Evolutionary conservation across 2,888 invertebrate genomes (phyloP).

Genomic region (Branchipolynoe longqiensis): DNA sequence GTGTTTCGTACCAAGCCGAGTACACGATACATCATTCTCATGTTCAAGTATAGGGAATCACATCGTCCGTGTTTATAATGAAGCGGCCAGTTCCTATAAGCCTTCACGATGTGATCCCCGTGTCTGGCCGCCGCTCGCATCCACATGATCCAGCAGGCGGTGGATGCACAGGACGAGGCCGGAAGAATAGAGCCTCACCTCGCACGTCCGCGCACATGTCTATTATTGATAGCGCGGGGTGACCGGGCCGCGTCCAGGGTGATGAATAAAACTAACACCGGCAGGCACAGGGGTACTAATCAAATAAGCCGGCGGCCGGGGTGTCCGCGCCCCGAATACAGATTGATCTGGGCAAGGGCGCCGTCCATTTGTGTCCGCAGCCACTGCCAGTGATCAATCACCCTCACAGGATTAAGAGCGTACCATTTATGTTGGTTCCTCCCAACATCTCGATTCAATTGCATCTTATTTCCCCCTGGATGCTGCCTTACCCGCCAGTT

Average conservation of each 20-base stretch:
- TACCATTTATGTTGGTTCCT: slow-evolving; percentile 32
- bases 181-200: no score
- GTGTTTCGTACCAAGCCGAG: no score
- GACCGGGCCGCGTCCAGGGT: neutral
- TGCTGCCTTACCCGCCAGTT: neutral
- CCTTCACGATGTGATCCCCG: no score
- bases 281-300: slow-evolving; percentile 6
- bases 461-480: slow-evolving; percentile 42
- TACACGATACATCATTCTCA: no score
- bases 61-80: no score
- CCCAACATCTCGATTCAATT: slow-evolving; percentile 39
- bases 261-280: slow-evolving; percentile 39
- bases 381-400: slow-evolving; percentile 45
- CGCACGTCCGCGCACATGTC: neutral
- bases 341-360: slow-evolving; percentile 9
- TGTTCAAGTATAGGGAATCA: no score
- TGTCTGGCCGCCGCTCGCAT: no score
- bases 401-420: slow-evolving; percentile 30
- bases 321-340: slow-evolving; percentile 33
- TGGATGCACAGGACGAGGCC: no score
- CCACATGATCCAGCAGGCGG: no score
- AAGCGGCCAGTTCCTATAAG: no score
- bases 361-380: slow-evolving; percentile 32
- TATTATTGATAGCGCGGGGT: slow-evolving; percentile 6
- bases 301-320: neutral